A percentile compares a stretch with the other conserved stretches of the same genome.
Conservation (phyloP, 2,888 invertebrate genomes). For the Odontothrips loti region DNA sequence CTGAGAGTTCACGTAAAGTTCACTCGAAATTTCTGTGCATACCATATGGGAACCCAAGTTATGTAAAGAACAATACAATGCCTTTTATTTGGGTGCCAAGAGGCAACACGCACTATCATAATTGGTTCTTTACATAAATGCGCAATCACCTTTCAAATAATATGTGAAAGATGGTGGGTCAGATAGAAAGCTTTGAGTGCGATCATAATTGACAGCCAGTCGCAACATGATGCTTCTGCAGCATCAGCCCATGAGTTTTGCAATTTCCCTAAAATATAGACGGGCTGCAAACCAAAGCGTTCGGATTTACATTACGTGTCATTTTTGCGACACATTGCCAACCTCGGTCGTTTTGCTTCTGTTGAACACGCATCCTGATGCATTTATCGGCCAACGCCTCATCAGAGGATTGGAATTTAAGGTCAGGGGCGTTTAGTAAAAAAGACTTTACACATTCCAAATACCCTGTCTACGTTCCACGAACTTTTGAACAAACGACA, state of each 20-base stretch:
- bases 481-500: not conserved
- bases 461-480: slow-evolving; percentile 5
- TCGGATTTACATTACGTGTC: not conserved
- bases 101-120: not conserved
- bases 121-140: not conserved
- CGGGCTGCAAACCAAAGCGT: not conserved
- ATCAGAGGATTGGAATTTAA: not conserved
- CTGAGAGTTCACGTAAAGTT: not conserved
- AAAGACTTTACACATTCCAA: not conserved
- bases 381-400: not conserved
- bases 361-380: not conserved
- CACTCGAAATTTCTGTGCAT: not conserved
- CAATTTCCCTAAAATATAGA: not conserved
- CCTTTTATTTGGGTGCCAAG: not conserved
- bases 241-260: not conserved
- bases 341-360: not conserved
- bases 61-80: not conserved
- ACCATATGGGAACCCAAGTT: not conserved
- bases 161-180: too few relatives aligned
- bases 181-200: too few relatives aligned
- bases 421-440: not conserved
- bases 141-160: too few relatives aligned
- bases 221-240: not conserved
- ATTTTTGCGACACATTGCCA: not conserved
- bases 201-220: not conserved